Base-by-base conservation (phyloP, 1,140 invertebrate genomes). In the Listronotus bonariensis region DNA sequence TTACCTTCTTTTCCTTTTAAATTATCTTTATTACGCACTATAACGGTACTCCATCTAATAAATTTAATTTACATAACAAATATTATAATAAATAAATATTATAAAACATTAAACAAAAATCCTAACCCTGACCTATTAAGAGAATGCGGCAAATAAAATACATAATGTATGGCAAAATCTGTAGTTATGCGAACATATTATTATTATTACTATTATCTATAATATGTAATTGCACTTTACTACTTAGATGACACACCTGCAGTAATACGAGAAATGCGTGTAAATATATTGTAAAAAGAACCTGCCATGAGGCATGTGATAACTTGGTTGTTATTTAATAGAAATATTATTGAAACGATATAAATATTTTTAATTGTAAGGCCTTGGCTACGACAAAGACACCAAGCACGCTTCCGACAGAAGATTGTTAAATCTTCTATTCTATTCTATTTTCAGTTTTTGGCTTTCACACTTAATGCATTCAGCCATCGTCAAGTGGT, bases 51-150 rank as follows among this genome's bases (percentile, higher is more conserved):
- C 7, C 8, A 48, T 26, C 10, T 48, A 1, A 20, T 12, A 20
- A 48, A 48, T 8, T 12, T 20, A 2, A 20, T 12, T 48, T 48
- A 26, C 18, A 48, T 48, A 48, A 48, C 18, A 20, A 48, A 26
- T 18, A 48, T 20, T 11, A 20, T 48, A 48, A 26, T 48, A 48
- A 48, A 48, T 48, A 48, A 48, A 48, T 48, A 48, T 48, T 48
- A 48, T 26, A 48, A 48, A 48, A 48, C 18, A 48, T 48, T 48
- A 48, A 48, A 48, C 45, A 26, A 48, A 48, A 48, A 48, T 48
- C 15, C 18, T 26, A 48, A 10, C 45, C 45, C 15, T 48, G 45
- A 48, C 45, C 45, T 48, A 48, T 48, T 48, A 6, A 11, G 10
- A 20, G 45, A 48, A 20, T 48, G 18, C 45, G 45, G 45, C 10